Conservation (phyloP, 2,797 vertebrate genomes). For the Cheirogaleus major region DNA sequence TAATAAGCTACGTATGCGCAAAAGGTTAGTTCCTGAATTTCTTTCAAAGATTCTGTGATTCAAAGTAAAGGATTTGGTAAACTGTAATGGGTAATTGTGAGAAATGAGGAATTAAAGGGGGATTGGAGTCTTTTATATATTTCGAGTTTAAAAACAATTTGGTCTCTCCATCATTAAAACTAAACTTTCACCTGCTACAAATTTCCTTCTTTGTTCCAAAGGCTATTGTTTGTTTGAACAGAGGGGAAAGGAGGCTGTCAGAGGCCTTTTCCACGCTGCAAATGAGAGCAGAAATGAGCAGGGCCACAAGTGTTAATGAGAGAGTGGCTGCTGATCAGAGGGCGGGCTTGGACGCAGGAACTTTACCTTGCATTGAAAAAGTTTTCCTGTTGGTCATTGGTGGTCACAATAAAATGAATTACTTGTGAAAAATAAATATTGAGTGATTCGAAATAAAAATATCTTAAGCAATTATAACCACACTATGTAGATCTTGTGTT, state of each 20-base stretch:
- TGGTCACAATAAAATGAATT: background rate
- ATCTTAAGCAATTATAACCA: background rate
- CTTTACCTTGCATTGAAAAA: background rate
- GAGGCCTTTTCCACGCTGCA: constrained; percentile 65
- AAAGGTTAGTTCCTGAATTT: constrained; percentile 73
- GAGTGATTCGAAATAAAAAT: background rate
- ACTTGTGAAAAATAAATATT: background rate
- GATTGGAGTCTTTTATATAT: constrained; percentile 67
- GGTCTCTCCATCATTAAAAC: constrained; percentile 82
- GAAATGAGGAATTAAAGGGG: constrained; percentile 79
- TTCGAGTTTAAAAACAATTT: constrained; percentile 83
- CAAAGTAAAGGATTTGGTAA: constrained; percentile 67
- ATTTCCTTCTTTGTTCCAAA: constrained; percentile 79
- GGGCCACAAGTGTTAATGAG: constrained; percentile 79
- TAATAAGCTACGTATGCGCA: constrained; percentile 58
- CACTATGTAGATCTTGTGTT: background rate
- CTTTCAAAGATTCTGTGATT: constrained; percentile 50
- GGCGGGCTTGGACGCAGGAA: accelerated
- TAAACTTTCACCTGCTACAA: constrained; percentile 78
- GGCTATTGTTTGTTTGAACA: constrained; percentile 77
- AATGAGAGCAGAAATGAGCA: constrained; percentile 78
- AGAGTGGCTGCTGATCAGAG: constrained; percentile 55
- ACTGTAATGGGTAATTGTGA: constrained; percentile 72
- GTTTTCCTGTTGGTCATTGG: background rate
- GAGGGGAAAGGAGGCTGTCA: constrained; percentile 78